These are phyloP conservation scores for Tragelaphus buxtoni DNA, from an alignment of 2,113 vertebrate species.

Conservation along the genomic window DNA sequence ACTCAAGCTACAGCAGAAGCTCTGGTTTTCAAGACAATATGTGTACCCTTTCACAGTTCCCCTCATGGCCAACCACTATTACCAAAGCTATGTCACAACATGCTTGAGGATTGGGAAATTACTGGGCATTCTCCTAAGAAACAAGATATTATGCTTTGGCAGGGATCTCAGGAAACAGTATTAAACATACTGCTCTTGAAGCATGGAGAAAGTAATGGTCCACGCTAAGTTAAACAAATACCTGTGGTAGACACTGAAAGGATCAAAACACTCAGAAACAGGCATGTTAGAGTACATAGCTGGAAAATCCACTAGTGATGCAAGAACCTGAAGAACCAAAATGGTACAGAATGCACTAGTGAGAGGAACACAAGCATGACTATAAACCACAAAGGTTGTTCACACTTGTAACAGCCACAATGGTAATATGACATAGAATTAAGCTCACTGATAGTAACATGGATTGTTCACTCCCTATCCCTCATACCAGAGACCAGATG, in stretches of 20 bases:
- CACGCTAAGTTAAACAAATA: neutral
- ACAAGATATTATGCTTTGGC: neutral
- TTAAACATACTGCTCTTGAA: neutral
- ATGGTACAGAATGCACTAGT: neutral
- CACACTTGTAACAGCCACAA: neutral
- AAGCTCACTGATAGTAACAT: neutral
- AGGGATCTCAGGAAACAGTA: neutral
- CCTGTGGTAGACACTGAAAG: neutral
- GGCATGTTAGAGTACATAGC: neutral
- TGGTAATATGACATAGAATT: neutral
- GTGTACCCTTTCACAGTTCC: neutral
- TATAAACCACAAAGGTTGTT: neutral
- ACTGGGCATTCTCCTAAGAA: neutral
- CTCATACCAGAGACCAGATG: neutral
- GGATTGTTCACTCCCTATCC: neutral
- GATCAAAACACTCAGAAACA: neutral
- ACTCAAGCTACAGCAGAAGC: neutral
- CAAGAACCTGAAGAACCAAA: neutral
- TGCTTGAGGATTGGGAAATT: neutral
- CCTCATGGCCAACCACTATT: neutral
- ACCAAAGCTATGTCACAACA: neutral
- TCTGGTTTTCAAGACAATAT: neutral
- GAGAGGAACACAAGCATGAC: neutral
- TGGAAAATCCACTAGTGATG: neutral
- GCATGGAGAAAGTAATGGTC: neutral